These are phyloP conservation scores for Seira musarum DNA, from an alignment of 2,888 invertebrate species.

Conservation along the genomic window DNA sequence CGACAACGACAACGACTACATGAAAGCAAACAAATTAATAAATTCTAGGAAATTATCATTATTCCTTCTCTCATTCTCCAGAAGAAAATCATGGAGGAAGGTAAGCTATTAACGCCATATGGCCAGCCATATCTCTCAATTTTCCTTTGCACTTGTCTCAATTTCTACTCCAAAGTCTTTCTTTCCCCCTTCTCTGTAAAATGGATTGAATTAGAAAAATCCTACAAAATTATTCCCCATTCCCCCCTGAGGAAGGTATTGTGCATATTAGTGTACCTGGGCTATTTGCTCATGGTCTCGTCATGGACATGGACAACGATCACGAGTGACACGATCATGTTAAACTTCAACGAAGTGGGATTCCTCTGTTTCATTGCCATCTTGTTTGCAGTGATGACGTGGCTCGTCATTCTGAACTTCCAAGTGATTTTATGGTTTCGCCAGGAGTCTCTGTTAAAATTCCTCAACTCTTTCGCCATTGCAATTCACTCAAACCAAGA, in stretches of 20 bases:
- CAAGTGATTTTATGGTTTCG: not conserved
- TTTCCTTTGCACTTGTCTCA: too few relatives aligned
- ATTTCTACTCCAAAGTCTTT: not conserved
- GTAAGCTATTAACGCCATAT: too few relatives aligned
- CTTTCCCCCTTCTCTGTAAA: slow-evolving; percentile 15
- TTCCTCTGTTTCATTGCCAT: not conserved
- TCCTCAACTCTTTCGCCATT: not conserved
- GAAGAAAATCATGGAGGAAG: too few relatives aligned
- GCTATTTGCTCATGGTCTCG: not conserved
- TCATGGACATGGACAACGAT: not conserved
- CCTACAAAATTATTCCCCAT: not conserved
- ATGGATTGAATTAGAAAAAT: slow-evolving; percentile 8
- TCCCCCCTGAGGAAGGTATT: not conserved
- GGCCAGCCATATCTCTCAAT: too few relatives aligned
- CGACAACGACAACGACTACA: too few relatives aligned
- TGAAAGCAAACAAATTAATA: too few relatives aligned
- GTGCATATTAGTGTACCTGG: not conserved
- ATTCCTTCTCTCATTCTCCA: too few relatives aligned
- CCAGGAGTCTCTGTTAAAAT: not conserved
- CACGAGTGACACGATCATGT: not conserved
- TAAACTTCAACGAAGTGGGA: not conserved
- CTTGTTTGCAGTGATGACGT: not conserved
- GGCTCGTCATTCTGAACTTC: not conserved
- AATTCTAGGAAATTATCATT: too few relatives aligned
- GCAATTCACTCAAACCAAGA: not conserved